These are phyloP conservation scores for Tenthredo scrophulariae DNA, from an alignment of 2,888 invertebrate species.

Conservation along the genomic window DNA sequence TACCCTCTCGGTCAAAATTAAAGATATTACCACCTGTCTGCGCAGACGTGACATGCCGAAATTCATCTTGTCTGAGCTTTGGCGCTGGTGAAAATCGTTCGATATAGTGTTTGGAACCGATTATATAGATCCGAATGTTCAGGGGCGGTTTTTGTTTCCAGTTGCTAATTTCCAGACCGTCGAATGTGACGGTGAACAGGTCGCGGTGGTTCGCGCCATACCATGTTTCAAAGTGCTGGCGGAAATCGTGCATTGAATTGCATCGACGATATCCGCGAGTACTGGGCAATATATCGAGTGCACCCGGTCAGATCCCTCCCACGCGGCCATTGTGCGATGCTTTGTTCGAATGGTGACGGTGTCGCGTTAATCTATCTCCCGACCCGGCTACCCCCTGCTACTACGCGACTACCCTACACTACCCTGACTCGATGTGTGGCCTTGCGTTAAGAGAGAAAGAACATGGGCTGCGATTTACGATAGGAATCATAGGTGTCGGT, in stretches of 20 bases:
- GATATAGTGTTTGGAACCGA: not conserved
- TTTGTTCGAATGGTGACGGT: constrained; percentile 76
- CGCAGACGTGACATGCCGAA: constrained; percentile 26
- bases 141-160: not conserved
- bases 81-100: not conserved
- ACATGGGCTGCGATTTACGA: not conserved
- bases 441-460: not conserved
- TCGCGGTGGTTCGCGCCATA: not conserved
- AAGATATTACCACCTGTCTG: constrained; percentile 54
- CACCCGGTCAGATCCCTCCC: constrained; percentile 67
- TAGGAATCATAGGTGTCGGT: not conserved
- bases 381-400: constrained; percentile 66
- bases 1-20: constrained; percentile 58
- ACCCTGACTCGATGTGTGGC: not conserved
- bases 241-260: constrained; percentile 72
- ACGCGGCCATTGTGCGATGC: constrained; percentile 74
- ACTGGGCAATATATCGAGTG: constrained; percentile 72
- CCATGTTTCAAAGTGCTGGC: not conserved
- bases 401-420: constrained; percentile 7
- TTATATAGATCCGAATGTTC: not conserved
- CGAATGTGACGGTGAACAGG: not conserved
- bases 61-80: not conserved
- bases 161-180: not conserved
- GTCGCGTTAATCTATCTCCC: constrained; percentile 77
- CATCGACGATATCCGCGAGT: constrained; percentile 61